A percentile compares a stretch with the other conserved stretches of the same genome.
Conservation (phyloP, 2,888 invertebrate species). For the Sphaeridia pumilis region DNA sequence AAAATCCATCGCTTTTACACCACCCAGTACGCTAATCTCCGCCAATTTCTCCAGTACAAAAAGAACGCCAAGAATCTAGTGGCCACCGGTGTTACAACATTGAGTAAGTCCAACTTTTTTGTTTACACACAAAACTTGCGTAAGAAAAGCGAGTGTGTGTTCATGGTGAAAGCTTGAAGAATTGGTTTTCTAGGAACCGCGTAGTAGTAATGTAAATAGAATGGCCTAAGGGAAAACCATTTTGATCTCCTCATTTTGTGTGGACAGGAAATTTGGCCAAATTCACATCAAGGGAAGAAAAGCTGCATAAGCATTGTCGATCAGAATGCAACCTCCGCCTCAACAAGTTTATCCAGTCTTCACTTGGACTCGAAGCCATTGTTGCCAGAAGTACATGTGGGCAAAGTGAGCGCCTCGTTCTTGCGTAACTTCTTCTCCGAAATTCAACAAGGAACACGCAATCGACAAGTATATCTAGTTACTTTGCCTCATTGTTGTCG, state of each 20-base stretch:
- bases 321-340: slow-evolving; percentile 36
- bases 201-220: too few relatives aligned
- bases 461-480: too few relatives aligned
- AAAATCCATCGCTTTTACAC: slow-evolving; percentile 30
- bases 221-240: background rate
- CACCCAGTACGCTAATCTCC: slow-evolving; percentile 23
- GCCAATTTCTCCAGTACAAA: slow-evolving; percentile 7
- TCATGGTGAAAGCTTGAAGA: too few relatives aligned
- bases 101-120: slow-evolving; percentile 1
- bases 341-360: slow-evolving; percentile 35
- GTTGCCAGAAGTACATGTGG: slow-evolving; percentile 19
- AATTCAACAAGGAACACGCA: too few relatives aligned
- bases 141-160: too few relatives aligned
- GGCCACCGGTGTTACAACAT: slow-evolving; percentile 6
- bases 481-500: too few relatives aligned
- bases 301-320: slow-evolving; percentile 36
- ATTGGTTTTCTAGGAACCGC: too few relatives aligned
- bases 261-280: slow-evolving; percentile 37
- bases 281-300: slow-evolving; percentile 38
- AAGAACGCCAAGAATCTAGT: background rate
- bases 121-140: too few relatives aligned
- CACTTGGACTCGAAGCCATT: slow-evolving; percentile 30
- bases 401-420: too few relatives aligned
- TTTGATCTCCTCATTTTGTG: too few relatives aligned
- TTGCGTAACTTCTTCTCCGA: too few relatives aligned